Evolutionary conservation across 1,140 invertebrate species (phyloP), one percentile per base, ranked within the genome.

Genomic region (Pantala flavescens): DNA sequence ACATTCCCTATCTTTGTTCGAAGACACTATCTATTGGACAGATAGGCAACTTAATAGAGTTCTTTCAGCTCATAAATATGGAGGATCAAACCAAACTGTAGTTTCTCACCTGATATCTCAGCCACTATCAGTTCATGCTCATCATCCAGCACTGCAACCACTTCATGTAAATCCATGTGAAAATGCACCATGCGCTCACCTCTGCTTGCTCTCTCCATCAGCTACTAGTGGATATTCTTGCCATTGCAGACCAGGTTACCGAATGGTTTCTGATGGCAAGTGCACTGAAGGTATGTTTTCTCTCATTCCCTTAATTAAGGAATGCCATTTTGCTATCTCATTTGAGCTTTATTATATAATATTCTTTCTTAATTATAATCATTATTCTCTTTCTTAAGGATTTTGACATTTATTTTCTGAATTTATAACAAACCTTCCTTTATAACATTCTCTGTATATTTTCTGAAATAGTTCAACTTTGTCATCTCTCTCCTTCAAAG

Each of bases 11-110:
- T 95, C 96, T 0, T 84, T 98, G 0, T 95, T 95, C 78, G 93
- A 95, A 82, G 97, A 99, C 78, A 93, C 91, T 0, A 85, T 99
- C 73, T 99, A 97, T 81, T 99, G 97, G 96, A 98, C 96, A 0
- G 97, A 99, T 82, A 86, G 96, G 7, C 95, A 97, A 78, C 83
- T 97, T 1, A 97, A 97, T 78, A 84, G 95, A 24, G 92, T 94
- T 7, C 79, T 95, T 0, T 94, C 93, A 0, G 93, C 94, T 0
- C 91, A 97, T 81, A 98, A 98, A 81, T 98, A 93, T 81, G 89
- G 89, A 76, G 96, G 95, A 3, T 85, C 88, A 16, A 96, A 98
- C 83, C 94, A 97, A 80, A 93, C 92, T 0, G 94, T 98, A 0
- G 93, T 97, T 1, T 96, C 95, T 0, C 96, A 98, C 83, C 83